Percentiles rank a stretch among this genome's conserved stretches.
Conservation (phyloP, 1,140 invertebrate genomes). For the Euschistus heros region DNA sequence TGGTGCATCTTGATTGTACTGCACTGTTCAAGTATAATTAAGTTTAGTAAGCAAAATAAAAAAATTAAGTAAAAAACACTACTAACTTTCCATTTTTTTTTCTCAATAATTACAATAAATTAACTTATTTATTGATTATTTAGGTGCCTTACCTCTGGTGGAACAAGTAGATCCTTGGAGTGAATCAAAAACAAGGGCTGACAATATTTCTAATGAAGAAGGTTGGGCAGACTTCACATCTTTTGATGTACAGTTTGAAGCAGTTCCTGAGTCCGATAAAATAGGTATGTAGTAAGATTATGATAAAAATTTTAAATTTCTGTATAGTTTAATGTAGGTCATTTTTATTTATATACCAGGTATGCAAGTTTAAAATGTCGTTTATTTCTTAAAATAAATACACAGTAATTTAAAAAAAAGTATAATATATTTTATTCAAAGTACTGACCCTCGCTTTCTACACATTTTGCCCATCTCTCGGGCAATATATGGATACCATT, state of each 20-base stretch:
- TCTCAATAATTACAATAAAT: background rate
- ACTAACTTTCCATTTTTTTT: background rate
- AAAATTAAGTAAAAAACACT: background rate
- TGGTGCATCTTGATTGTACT: too few relatives aligned
- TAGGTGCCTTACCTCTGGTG: background rate
- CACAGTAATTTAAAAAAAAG: too few relatives aligned
- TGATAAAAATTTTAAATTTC: background rate
- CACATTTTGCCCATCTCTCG: too few relatives aligned
- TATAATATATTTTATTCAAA: too few relatives aligned
- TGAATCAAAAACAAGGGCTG: background rate
- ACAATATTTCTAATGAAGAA: constrained; percentile 8
- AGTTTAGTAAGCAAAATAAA: background rate
- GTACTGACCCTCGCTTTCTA: too few relatives aligned
- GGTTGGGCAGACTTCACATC: constrained; percentile 26
- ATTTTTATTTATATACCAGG: too few relatives aligned
- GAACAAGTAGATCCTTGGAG: background rate
- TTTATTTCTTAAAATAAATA: too few relatives aligned
- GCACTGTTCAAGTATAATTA: background rate
- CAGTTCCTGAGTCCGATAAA: background rate
- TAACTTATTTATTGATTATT: background rate
- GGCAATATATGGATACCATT: too few relatives aligned
- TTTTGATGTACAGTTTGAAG: constrained; percentile 3
- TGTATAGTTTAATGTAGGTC: background rate
- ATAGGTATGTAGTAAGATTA: background rate
- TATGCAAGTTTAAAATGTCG: too few relatives aligned